Evolutionary conservation across 92 coral and sea anemone genomes (phyloP).

Genomic region (Phenganax marumi): DNA sequence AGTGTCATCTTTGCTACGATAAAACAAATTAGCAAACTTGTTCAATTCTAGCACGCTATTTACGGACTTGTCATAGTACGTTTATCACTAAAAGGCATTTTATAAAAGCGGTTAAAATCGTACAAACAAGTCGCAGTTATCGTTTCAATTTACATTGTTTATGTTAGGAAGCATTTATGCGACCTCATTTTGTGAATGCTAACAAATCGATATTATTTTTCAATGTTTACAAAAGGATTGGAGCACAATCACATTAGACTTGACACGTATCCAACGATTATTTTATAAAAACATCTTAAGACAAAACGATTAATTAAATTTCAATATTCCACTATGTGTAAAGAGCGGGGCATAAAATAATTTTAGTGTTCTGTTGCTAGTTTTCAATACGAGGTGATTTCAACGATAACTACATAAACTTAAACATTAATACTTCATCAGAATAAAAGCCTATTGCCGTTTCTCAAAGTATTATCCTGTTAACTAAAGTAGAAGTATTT

Average conservation of each 20-base stretch:
- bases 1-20: background rate
- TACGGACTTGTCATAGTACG: background rate
- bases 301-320: too few relatives aligned
- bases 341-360: too few relatives aligned
- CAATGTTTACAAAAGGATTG: background rate
- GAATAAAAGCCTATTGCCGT: too few relatives aligned
- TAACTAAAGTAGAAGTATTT: too few relatives aligned
- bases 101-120: background rate
- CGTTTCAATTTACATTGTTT: background rate
- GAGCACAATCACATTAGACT: background rate
- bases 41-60: background rate
- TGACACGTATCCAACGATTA: background rate
- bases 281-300: background rate
- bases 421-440: too few relatives aligned
- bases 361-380: too few relatives aligned
- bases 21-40: background rate
- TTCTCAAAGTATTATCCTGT: too few relatives aligned
- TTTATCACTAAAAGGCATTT: background rate
- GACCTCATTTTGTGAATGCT: background rate
- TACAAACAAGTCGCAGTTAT: background rate
- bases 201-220: background rate
- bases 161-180: background rate
- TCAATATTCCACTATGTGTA: too few relatives aligned
- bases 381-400: too few relatives aligned
- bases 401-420: too few relatives aligned